Evolutionary conservation across 2,797 vertebrate genomes (phyloP).

Genomic region (Gila robusta): DNA sequence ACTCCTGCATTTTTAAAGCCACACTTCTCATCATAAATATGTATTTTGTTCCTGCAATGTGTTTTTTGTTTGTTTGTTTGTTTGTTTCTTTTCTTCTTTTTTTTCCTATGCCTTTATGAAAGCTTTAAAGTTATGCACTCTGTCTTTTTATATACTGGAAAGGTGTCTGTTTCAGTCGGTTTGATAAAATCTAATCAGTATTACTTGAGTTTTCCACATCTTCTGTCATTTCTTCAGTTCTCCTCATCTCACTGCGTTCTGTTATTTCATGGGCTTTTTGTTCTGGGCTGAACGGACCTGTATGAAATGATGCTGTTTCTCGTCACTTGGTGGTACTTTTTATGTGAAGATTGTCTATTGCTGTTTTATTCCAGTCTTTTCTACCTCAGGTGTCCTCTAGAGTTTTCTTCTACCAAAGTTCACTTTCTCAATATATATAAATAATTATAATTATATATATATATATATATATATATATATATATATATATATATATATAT

Average conservation of each 20-base stretch:
- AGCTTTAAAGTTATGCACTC: conserved; percentile 88
- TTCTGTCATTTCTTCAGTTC: conserved; percentile 80
- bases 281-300: conserved; percentile 92
- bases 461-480: conserved; percentile 78
- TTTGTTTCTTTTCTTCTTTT: conserved; percentile 69
- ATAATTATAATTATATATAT: conserved; percentile 75
- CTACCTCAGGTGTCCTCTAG: conserved; percentile 95
- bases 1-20: conserved; percentile 74
- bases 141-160: conserved; percentile 87
- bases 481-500: conserved; percentile 82
- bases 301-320: conserved; percentile 85
- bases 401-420: conserved; percentile 94
- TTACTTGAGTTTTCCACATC: conserved; percentile 82
- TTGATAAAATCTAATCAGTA: conserved; percentile 88
- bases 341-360: conserved; percentile 89
- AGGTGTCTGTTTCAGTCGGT: conserved; percentile 76
- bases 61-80: conserved; percentile 67
- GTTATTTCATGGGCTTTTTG: conserved; percentile 69
- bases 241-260: conserved; percentile 82
- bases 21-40: conserved; percentile 67
- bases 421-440: conserved; percentile 86
- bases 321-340: conserved; percentile 88
- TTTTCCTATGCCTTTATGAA: conserved; percentile 79
- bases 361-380: conserved; percentile 92
- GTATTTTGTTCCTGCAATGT: conserved; percentile 67